Evolutionary conservation across 2,888 invertebrate genomes (phyloP).

Genomic region (Hirudinaria manillensis): DNA sequence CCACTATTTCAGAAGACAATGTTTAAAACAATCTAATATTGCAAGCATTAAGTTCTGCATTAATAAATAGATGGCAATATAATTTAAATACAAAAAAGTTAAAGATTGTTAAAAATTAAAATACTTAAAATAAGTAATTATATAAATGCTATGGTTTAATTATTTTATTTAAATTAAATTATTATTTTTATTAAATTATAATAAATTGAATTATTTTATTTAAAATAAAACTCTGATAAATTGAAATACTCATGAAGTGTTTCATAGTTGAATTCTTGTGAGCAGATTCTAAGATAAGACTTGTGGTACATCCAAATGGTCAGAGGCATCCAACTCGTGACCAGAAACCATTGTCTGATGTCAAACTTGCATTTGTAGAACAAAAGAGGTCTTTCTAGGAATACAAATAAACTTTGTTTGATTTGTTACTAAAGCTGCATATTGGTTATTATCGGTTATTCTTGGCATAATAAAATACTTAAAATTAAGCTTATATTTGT

Average conservation of each 20-base stretch:
- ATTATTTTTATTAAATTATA: neutral
- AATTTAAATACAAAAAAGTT: no score
- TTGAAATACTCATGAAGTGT: constrained; percentile 75
- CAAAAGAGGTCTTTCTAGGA: constrained; percentile 77
- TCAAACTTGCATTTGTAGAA: constrained; percentile 88
- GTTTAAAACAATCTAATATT: no score
- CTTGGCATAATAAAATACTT: neutral
- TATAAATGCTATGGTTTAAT: no score
- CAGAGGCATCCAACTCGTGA: constrained; percentile 81
- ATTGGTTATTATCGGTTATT: constrained; percentile 8
- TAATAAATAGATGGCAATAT: no score
- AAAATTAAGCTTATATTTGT: neutral
- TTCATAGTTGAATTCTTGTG: constrained; percentile 65
- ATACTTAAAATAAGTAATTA: no score
- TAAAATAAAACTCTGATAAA: neutral
- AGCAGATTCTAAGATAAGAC: constrained; percentile 84
- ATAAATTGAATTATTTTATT: neutral
- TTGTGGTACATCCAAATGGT: constrained; percentile 89
- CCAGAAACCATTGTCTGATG: constrained; percentile 88
- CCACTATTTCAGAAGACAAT: neutral
- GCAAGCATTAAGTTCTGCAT: no score
- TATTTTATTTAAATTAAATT: no score
- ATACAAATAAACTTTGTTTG: neutral
- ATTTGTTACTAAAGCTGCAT: neutral
- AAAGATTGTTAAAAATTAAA: no score